Base-by-base conservation (phyloP, 2,888 invertebrate species). In the Hydrotaea diabolus region DNA sequence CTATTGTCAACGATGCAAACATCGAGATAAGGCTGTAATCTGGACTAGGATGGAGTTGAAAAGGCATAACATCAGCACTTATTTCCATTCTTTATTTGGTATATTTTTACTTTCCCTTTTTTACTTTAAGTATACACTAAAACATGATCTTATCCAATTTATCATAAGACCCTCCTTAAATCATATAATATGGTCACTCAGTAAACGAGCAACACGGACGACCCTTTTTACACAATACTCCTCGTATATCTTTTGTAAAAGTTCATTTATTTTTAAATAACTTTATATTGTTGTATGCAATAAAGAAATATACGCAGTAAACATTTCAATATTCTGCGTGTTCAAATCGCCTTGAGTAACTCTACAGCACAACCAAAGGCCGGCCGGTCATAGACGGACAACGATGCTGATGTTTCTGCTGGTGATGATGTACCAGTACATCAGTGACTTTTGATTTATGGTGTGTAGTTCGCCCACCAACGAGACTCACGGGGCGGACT, bases 211-310 rank as follows among this genome's bases (percentile, higher is more conserved):
- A 19, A 26, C 31, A 31, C 31, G 31, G 31, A 31, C 31, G 71
- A 36, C 71, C 71, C 31, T 49, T 71, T 71, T 53, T 55, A 36
- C 36, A 17, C 15, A n/a, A 9, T 1, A 26, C 36, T 46, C 23
- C 11, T 19, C 36, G 31, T 31, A 4, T 31, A 4, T 31, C 3
- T 31, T 31, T 31, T 31, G 36, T 72, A 23, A 55, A 72, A 72
- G 72, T 72, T 72, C 55, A 72, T 55, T 72, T 72, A 72, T 72
- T 55, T 72, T 55, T 55, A 72, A 72, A 72, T 55, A 72, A 72
- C 31, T 72, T 17, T 7, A 72, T 72, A 72, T 55, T 39, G 31
- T 36, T 23, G 26, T 26, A n/a, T n/a, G n/a, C n/a, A 36, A 23
- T 69, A 72, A 53, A 26, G 49, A 17, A 15, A 53, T 21, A 66